Base-by-base conservation (phyloP, 2,797 vertebrate species). In the Muraenolepis orangiensis region DNA sequence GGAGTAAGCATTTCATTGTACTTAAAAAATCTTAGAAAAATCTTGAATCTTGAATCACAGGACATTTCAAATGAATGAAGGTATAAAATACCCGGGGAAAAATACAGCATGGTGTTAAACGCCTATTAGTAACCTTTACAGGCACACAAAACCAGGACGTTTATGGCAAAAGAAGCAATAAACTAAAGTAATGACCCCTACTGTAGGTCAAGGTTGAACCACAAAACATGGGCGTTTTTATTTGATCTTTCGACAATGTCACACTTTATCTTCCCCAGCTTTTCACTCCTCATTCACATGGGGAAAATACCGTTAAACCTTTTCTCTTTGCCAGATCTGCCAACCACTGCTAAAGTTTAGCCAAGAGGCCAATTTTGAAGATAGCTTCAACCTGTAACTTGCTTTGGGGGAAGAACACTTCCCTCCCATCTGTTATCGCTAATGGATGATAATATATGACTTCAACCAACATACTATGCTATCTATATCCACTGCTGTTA, bases 91-190 rank as follows among this genome's bases (percentile, higher is more conserved):
- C 74, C 70, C 72, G 73, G 70, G 26, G 81, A 69, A 84, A 71
- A 84, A 57, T 4, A 28, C 69, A 40, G 76, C 0, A 72, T 71
- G 36, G 79, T 80, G 71, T 76, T 66, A 71, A 34, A 31, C 28
- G 74, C 71, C 68, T 57, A 70, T 81, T 86, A 79, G 1, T 85
- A 82, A 87, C 79, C 74, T 86, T 84, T 78, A 68, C 66, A 67
- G 78, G 76, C 74, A 28, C 40, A 67, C 30, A 77, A 72, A 87
- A 75, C 67, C 4, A 29, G 29, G n/a, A 82, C 8, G 69, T 83
- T 86, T 78, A 81, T 77, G 69, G 76, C 74, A 78, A 78, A 66
- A 70, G 70, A 64, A 18, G 72, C 73, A 79, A 75, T 85, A 86
- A 85, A 86, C n/a, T 46, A 75, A 61, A 80, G 30, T 36, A 84